Evolutionary conservation across 2,797 vertebrate species (phyloP), one percentile per base, ranked within the genome.

Genomic region (Bufotes viridis): DNA sequence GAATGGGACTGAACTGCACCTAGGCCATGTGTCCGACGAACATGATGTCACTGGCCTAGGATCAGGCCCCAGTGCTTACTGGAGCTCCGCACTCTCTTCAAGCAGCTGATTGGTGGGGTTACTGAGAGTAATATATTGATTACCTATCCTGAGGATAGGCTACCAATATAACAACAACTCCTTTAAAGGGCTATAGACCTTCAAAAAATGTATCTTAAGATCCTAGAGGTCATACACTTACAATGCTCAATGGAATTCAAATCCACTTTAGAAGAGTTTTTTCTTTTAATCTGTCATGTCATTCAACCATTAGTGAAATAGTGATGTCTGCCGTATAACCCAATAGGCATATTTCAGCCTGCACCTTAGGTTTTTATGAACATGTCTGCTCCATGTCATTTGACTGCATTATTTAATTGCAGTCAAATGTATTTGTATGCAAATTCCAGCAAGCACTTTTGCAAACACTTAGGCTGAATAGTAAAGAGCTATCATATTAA

Each of bases 381-480:
- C 87, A 85, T 88, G 82, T 72, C 82, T 88, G 78, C 82, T 85
- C 82, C 82, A 81, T 75, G 82, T 67, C 78, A 81, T 65, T 88
- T 17, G 87, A 34, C 74, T 85, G 49, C 10, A 12, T 75, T 78
- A 83, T 83, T 86, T 81, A 61, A 79, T 76, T 67, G 72, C 63
- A 79, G 42, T 74, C 22, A n/a, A 83, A 86, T 79, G 65, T 89
- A 89, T 89, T 86, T 89, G 79, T 89, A 89, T 89, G 88, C 74
- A 83, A 87, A 89, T 89, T 81, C 63, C 15, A 67, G 42, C 78
- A 86, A 89, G 84, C 67, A 53, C 79, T 78, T 89, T 78, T 78
- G 74, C 24, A 58, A 89, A 78, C 84, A 86, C 78, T 84, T 74
- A 67, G 58, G 58, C 34, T 65, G 87, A 86, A 89, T 81, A 82